A percentile compares a stretch with the other conserved stretches of the same genome.
Evolutionary conservation across 2,888 invertebrate species (phyloP).

Genomic region (Meghimatium bilineatum): DNA sequence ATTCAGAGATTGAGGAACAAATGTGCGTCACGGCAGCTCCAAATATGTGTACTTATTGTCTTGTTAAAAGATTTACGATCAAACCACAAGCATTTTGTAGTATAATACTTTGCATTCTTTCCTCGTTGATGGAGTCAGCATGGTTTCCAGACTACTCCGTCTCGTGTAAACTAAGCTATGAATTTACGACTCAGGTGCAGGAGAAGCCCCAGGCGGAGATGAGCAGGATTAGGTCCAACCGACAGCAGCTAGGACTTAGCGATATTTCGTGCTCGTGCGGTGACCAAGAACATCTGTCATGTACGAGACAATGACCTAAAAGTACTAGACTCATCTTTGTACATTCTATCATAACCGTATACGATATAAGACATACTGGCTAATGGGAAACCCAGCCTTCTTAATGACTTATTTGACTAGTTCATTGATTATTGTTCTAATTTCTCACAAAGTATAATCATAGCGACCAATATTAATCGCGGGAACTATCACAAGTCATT

Average conservation of each 20-base stretch:
- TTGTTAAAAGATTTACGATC: background rate
- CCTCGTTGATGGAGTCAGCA: background rate
- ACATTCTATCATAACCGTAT: too few relatives aligned
- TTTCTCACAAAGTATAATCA: too few relatives aligned
- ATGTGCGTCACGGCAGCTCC: background rate
- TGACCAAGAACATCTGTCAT: background rate
- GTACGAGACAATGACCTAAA: background rate
- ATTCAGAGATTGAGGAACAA: background rate
- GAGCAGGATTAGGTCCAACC: background rate
- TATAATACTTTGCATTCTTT: background rate
- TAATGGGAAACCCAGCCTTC: too few relatives aligned
- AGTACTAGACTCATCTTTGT: too few relatives aligned
- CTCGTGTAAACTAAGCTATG: background rate
- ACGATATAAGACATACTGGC: too few relatives aligned
- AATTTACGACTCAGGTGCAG: slow-evolving; percentile 16
- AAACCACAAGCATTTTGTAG: background rate
- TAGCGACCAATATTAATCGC: too few relatives aligned
- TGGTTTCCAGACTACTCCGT: background rate
- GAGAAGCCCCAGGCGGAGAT: background rate
- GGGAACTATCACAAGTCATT: too few relatives aligned
- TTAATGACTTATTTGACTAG: too few relatives aligned
- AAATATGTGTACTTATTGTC: background rate
- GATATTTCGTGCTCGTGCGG: background rate
- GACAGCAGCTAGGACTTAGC: background rate
- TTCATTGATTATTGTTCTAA: too few relatives aligned